Evolutionary conservation across 2,888 invertebrate species (phyloP).

Genomic region (Salticus scenicus): DNA sequence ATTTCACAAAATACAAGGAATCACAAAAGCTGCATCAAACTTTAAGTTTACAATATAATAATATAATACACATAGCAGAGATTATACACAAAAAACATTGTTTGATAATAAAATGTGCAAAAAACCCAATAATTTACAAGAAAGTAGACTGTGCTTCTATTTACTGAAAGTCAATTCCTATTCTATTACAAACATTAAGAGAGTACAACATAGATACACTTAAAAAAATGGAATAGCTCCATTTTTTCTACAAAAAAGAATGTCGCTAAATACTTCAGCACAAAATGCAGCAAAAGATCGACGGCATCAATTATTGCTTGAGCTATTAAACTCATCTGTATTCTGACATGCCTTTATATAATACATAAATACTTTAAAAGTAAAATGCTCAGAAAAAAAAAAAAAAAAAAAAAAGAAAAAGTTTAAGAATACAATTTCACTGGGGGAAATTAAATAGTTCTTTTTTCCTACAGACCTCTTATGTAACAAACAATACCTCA

Average conservation of each 20-base stretch:
- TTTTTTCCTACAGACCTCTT: too few species aligned
- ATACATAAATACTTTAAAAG: too few species aligned
- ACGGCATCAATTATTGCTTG: slow-evolving; percentile 2
- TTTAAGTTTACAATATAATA: neutral
- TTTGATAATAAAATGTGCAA: neutral
- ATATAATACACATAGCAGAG: neutral
- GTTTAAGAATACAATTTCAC: too few species aligned
- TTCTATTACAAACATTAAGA: neutral
- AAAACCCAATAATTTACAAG: neutral
- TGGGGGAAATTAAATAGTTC: too few species aligned
- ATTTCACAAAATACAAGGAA: neutral
- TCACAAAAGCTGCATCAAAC: slow-evolving; percentile 1
- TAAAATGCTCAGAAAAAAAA: too few species aligned
- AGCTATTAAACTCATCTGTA: neutral
- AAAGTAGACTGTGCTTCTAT: neutral
- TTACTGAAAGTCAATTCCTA: neutral
- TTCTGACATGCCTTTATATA: too few species aligned
- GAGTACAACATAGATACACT: neutral
- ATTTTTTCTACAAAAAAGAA: too few species aligned
- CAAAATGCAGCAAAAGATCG: neutral
- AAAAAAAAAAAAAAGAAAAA: too few species aligned
- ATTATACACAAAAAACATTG: neutral
- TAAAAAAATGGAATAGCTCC: neutral
- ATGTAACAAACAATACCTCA: too few species aligned
- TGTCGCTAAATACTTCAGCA: neutral